phyloP scores from a whole-genome alignment of 2,888 invertebrate species.

The Ellobium chinense region DNA sequence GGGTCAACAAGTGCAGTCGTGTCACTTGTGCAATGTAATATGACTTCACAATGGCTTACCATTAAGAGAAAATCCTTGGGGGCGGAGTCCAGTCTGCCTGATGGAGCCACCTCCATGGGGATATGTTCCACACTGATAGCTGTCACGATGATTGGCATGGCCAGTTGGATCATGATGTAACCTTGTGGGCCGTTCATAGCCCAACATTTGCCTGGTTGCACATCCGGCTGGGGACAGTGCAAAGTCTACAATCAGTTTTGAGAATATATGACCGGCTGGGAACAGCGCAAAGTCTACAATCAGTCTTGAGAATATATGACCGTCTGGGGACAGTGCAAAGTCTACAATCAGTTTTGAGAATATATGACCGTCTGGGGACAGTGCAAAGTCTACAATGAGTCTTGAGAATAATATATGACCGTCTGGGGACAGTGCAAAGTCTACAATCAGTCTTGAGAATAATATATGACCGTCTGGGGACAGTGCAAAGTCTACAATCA shows the following conservation, averaged over 20 bases:
- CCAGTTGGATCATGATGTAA: conserved; percentile 89
- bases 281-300: not conserved
- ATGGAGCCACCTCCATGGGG: conserved; percentile 88
- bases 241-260: not conserved
- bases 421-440: too few relatives aligned
- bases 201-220: conserved; percentile 97
- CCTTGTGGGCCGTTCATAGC: conserved; percentile 96
- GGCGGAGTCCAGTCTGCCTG: conserved; percentile 93
- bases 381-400: not conserved
- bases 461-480: too few relatives aligned
- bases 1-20: too few relatives aligned
- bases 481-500: too few relatives aligned
- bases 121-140: conserved; percentile 96
- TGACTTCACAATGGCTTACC: too few relatives aligned
- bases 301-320: conserved; percentile 37
- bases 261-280: conserved; percentile 66
- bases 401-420: not conserved
- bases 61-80: conserved; percentile 88
- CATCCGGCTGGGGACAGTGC: conserved; percentile 68
- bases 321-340: conserved; percentile 60
- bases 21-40: too few relatives aligned
- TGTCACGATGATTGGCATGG: conserved; percentile 85
- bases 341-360: not conserved
- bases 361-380: conserved; percentile 65
- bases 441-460: too few relatives aligned